Conservation (phyloP, 2,113 vertebrate species). For the Phylloscopus whistleri region DNA sequence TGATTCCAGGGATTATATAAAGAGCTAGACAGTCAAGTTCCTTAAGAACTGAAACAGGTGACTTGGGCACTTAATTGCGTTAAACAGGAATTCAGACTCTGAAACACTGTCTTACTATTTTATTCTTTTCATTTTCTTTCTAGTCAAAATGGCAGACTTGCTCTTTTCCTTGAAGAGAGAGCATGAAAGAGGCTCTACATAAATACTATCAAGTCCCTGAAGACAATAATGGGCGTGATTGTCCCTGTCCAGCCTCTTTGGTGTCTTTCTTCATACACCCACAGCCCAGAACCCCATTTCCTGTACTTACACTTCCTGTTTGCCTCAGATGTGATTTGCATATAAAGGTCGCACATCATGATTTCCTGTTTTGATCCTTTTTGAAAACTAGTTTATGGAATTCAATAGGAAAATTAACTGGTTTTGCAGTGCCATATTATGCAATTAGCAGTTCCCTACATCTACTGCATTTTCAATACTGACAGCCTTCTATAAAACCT, state of each 20-base stretch:
- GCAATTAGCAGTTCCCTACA: not conserved
- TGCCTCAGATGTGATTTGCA: not conserved
- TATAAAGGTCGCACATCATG: not conserved
- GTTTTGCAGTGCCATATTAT: not conserved
- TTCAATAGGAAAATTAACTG: conserved; percentile 26
- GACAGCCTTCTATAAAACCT: not conserved
- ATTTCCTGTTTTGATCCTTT: not conserved
- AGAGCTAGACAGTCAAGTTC: not conserved
- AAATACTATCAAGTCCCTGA: not conserved
- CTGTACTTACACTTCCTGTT: not conserved
- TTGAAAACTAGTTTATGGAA: not conserved
- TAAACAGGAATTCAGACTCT: fast-evolving
- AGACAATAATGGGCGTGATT: not conserved
- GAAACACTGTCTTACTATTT: not conserved
- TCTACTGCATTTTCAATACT: not conserved
- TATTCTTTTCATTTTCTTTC: not conserved
- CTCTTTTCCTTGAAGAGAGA: not conserved
- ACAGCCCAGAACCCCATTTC: not conserved
- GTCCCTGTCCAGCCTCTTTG: not conserved
- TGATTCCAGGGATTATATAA: not conserved
- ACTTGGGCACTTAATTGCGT: not conserved
- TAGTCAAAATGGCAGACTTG: not conserved
- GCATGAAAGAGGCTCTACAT: not conserved
- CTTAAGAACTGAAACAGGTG: not conserved
- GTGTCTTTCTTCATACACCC: not conserved